phyloP scores from a whole-genome alignment of 2,888 invertebrate species.

The Acheta domesticus region DNA sequence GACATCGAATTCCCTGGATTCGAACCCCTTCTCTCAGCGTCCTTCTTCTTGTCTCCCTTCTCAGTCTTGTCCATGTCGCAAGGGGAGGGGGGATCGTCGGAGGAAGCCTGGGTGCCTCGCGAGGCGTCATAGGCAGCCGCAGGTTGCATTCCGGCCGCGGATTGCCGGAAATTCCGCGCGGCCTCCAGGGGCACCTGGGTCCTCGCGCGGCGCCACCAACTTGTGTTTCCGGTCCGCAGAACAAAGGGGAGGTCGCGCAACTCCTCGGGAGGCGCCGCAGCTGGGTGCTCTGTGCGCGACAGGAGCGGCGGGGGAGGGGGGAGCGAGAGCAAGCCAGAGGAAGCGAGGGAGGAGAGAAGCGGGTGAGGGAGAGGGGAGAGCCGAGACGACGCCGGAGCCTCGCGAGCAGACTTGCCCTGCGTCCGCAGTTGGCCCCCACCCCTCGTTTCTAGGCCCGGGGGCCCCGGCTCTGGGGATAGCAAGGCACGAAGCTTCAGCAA shows the following conservation, averaged over 20 bases:
- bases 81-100: no score
- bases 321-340: background rate
- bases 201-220: background rate
- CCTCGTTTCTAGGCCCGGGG: background rate
- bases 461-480: background rate
- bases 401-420: background rate
- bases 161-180: background rate
- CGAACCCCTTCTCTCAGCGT: no score
- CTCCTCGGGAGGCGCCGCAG: background rate
- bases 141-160: background rate
- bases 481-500: background rate
- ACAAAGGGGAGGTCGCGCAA: background rate
- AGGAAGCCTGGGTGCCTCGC: no score
- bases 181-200: background rate
- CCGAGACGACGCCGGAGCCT: background rate
- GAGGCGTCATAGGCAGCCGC: no score
- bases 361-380: background rate
- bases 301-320: background rate
- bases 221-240: conserved; percentile 18
- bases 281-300: background rate
- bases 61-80: no score
- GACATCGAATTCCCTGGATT: no score
- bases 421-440: background rate
- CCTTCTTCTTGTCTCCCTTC: no score
- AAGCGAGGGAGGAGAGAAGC: background rate